Evolutionary conservation across 2,113 vertebrate species (phyloP).

Genomic region (Cebus imitator): DNA sequence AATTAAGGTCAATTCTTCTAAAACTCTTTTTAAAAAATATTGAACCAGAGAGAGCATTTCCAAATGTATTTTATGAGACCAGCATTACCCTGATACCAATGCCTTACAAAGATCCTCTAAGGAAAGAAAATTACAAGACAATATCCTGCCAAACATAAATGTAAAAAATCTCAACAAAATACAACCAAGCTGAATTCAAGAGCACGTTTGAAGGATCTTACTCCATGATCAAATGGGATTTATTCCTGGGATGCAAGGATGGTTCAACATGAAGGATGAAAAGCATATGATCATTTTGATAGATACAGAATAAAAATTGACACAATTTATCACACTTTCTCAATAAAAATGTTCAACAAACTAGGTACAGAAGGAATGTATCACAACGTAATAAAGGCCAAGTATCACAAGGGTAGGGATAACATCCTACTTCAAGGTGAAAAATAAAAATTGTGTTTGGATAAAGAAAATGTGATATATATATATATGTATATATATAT

Average conservation of each 20-base stretch:
- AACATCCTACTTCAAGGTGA: not conserved
- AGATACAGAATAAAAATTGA: not conserved
- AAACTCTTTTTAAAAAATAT: not conserved
- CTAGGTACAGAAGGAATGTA: not conserved
- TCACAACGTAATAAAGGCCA: not conserved
- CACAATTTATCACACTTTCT: not conserved
- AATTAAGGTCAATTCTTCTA: no score
- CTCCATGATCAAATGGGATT: no score
- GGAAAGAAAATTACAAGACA: not conserved
- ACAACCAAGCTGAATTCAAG: no score
- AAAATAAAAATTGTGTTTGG: not conserved
- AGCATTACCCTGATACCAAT: not conserved
- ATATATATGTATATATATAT: no score
- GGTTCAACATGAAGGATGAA: no score
- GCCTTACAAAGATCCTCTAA: not conserved
- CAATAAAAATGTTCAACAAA: no score
- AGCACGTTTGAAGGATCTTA: no score
- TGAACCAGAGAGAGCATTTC: not conserved
- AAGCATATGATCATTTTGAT: no score
- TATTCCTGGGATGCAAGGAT: not conserved
- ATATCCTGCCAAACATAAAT: not conserved
- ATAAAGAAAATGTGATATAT: not conserved
- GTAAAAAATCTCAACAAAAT: not conserved
- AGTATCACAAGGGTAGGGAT: not conserved
- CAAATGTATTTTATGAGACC: not conserved